Base-by-base conservation (phyloP, 2,113 vertebrate species). In the Lipotes vexillifer region DNA sequence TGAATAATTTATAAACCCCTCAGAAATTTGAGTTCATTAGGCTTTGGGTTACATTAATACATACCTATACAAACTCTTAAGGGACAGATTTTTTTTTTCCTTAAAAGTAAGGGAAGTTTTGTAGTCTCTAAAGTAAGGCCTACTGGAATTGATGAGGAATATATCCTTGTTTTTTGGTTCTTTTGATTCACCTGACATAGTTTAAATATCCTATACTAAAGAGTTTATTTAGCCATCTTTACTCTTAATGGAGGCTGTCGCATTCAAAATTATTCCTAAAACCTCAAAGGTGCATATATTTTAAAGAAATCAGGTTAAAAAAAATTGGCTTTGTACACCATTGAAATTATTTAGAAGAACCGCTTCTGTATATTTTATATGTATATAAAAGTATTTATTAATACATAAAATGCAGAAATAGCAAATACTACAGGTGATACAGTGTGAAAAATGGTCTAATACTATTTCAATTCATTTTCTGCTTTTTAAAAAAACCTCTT, bases 1-100 rank as follows among this genome's bases (percentile, higher is more conserved):
- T 96, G 77, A 96, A 97, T 97, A 97, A 97, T 97, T 95, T 97
- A 97, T 95, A 88, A 95, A 90, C 38, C 68, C 77, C 65, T 71
- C 57, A 90, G 81, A 96, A 94, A 93, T 94, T 95, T 85, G 23
- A 69, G 44, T 83, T 95, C n/a, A 49, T 92, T 93, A 90, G 59
- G 41, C n/a, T 91, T 90, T 93, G 88, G 78, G 65, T 96, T 96
- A 93, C 86, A 86, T 68, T 88, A 52, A 71, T 86, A 23, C 33
- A 86, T 3, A 31, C 20, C 66, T 29, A 31, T 49, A 78, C 9
- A 82, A 69, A 95, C 38, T 95, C 68, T 89, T 66, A 21, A 55
- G 41, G 55, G 66, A 75, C 18, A 36, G 82, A n/a, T 78, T 11
- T 74, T 33, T 31, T 72, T 90, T 97, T 93, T 93, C n/a, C 27